Conservation (phyloP, 2,888 invertebrate genomes). For the Drosophila algonquin region DNA sequence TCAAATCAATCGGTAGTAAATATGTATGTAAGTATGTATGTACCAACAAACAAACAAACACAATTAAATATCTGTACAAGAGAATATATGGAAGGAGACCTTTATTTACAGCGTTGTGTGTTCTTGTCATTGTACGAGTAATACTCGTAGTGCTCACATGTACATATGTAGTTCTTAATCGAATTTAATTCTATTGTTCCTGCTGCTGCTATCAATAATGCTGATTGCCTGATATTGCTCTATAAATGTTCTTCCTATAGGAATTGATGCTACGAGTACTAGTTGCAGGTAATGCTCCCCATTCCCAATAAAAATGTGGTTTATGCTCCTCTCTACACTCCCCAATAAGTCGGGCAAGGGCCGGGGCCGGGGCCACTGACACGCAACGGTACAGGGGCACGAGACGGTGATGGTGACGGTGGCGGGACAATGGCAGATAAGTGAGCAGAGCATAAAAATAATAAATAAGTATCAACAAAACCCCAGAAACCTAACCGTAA, state of each 20-base stretch:
- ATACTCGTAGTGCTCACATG: neutral
- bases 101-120: slow-evolving; percentile 67
- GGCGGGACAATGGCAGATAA: slow-evolving; percentile 28
- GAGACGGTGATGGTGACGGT: neutral
- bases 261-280: neutral
- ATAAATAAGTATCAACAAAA: slow-evolving; percentile 44
- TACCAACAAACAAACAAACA: slow-evolving; percentile 74
- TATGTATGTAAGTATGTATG: slow-evolving; percentile 59
- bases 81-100: slow-evolving; percentile 62
- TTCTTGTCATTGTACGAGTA: slow-evolving; percentile 48
- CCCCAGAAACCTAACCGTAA: slow-evolving; percentile 40
- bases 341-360: slow-evolving; percentile 22
- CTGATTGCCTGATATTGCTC: slow-evolving; percentile 1
- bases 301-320: neutral
- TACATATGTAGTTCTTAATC: neutral
- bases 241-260: neutral
- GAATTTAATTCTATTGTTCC: neutral
- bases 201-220: neutral
- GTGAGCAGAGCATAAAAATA: slow-evolving; percentile 53
- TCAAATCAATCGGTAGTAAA: slow-evolving; percentile 46
- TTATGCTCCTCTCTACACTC: slow-evolving; percentile 28
- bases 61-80: slow-evolving; percentile 74
- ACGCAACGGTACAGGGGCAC: neutral
- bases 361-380: slow-evolving; percentile 8
- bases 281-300: neutral